Base-by-base conservation (phyloP, 2,888 invertebrate species). In the Homarus gammarus region DNA sequence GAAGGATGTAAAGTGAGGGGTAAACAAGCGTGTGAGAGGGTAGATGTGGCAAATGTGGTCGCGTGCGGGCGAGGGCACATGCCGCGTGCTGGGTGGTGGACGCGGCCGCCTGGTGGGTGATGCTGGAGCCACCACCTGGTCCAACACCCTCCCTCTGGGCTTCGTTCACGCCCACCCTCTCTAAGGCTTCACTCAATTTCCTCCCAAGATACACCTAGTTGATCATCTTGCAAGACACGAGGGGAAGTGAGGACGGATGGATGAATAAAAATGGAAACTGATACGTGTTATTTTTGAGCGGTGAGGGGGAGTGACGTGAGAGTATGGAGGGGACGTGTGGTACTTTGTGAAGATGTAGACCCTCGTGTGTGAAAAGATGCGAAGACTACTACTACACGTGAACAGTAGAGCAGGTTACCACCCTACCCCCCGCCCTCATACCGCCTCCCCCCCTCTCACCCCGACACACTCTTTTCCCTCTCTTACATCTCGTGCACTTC, bases 151-250 rank as follows among this genome's bases (percentile, higher is more conserved):
- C 68, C 44, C 77, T 61, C 77, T 77, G 38, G 56, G 38, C 38
- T 64, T 56, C 81, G 38, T 38, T 64, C 81, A 81, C 61, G 27
- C 81, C 18, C 61, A 61, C 61, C 38, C 81, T 38, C 61, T 33
- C 81, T 64, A 81, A 64, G 81, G 81, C 81, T 81, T 81, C 81
- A 64, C 36, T 56, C 64, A 81, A 81, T 81, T 81, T 81, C 81
- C 81, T 81, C 81, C 40, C 64, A 81, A 81, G 81, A 81, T 38
- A 18, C 81, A 40, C 33, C 56, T 64, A 22, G 81, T 64, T 64
- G 81, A 64, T 81, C 81, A 64, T 56, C 61, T 56, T 64, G 38
- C 81, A 81, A 81, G 81, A 44, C 12, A 12, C 6, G 44, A 44
- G 81, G n/a, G 38, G 61, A 40, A 38, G 81, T 18, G 0, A n/a